These are phyloP conservation scores for Channa maculata DNA, from an alignment of 2,113 vertebrate species.

Conservation along the genomic window DNA sequence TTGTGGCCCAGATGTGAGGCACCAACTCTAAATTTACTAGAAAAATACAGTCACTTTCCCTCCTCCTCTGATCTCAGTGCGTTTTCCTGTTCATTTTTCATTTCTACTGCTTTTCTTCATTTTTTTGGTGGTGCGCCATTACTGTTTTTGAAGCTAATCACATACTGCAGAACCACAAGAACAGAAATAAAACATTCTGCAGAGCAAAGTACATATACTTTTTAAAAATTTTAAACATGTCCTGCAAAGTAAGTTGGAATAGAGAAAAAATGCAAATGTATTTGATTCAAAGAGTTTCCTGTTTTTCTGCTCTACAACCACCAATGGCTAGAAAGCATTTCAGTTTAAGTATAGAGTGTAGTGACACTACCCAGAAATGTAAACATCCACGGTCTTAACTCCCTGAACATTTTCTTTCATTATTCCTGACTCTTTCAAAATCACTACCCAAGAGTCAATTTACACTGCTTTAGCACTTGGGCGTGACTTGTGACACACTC, in stretches of 20 bases:
- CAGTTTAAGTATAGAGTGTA: slow-evolving; percentile 5
- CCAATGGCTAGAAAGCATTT: slow-evolving; percentile 5
- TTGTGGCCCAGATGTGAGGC: slow-evolving; percentile 76
- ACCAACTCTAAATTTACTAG: slow-evolving; percentile 51
- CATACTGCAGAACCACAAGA: slow-evolving; percentile 35
- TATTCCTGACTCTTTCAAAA: slow-evolving; percentile 19
- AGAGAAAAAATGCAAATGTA: not conserved
- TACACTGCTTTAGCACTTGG: slow-evolving; percentile 16
- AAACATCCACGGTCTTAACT: not conserved
- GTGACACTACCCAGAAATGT: slow-evolving; percentile 11
- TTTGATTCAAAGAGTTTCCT: slow-evolving; percentile 6
- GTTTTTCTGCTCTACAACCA: not conserved
- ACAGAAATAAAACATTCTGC: slow-evolving; percentile 27
- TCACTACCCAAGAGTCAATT: slow-evolving; percentile 7
- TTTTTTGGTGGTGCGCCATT: not conserved
- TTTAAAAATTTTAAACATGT: not conserved
- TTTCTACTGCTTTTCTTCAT: slow-evolving; percentile 1
- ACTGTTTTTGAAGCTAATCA: slow-evolving; percentile 14
- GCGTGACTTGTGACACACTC: slow-evolving; percentile 27
- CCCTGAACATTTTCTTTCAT: slow-evolving; percentile 14
- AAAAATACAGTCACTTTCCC: slow-evolving; percentile 67
- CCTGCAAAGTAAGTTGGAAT: not conserved
- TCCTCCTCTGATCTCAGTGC: slow-evolving; percentile 36
- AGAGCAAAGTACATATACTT: not conserved
- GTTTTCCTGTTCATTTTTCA: slow-evolving; percentile 41